These are phyloP conservation scores for Sterna hirundo DNA, from an alignment of 2,113 vertebrate species.

Conservation along the genomic window DNA sequence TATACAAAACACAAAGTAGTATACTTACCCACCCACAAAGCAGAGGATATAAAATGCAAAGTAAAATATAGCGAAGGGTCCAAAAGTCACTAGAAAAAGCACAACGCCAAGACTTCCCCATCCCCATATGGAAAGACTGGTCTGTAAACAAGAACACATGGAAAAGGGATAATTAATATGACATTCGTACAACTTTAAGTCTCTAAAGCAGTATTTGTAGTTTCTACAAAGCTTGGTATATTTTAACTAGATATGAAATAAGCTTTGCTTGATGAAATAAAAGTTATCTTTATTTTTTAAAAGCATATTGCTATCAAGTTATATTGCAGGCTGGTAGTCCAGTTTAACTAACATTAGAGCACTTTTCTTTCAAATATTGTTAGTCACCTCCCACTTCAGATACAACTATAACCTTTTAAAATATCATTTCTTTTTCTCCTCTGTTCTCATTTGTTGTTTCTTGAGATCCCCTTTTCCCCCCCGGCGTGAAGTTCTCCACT, in stretches of 20 bases:
- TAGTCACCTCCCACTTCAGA: background rate
- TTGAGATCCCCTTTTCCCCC: fast-evolving
- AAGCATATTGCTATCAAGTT: background rate
- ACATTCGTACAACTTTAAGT: background rate
- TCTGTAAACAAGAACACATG: conserved; percentile 80
- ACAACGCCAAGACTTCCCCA: conserved; percentile 95
- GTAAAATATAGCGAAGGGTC: conserved; percentile 98
- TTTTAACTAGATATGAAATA: background rate
- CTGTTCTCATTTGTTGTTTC: background rate
- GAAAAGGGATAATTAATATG: background rate
- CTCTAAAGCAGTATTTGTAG: background rate
- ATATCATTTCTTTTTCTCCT: background rate
- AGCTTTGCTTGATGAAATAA: background rate
- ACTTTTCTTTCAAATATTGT: background rate
- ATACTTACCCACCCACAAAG: conserved; percentile 96
- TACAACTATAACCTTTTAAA: background rate
- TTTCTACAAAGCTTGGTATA: background rate
- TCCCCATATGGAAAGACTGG: conserved; percentile 97
- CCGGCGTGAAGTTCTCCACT: background rate
- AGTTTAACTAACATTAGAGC: background rate
- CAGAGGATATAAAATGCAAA: conserved; percentile 98
- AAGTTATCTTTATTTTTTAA: background rate
- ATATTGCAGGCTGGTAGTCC: background rate
- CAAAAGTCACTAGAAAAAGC: conserved; percentile 96
- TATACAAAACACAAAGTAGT: background rate